Base-by-base conservation (phyloP, 2,888 invertebrate genomes). In the Drosophila atripex region DNA sequence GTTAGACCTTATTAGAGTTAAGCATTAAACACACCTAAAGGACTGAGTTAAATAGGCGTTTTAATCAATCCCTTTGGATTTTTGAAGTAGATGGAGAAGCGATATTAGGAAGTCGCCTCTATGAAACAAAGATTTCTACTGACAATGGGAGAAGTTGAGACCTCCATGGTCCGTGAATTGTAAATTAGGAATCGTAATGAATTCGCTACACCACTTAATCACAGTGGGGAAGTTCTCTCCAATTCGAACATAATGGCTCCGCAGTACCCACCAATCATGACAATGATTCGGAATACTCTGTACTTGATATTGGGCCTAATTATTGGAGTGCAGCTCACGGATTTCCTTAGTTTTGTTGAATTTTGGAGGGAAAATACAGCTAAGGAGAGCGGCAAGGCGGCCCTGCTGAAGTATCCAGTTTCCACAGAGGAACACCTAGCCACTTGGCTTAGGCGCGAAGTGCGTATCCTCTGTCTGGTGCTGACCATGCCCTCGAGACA, bases 401-500 rank as follows among this genome's bases (percentile, higher is more conserved):
- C 53, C 0, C 28, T 53, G n/a, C 16, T 43, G 8, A 30, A 30
- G 18, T 43, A 53, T 53, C 53, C 53, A 9, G 41, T 53, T 7
- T 25, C 39, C 9, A 60, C 39, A n/a, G 73, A 35, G 61, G 50
- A 46, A 1, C 43, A 93, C 0, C 88, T 96, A 5, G 96, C 97
- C 0, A 93, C 94, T 68, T 93, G 94, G 76, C 92, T 98, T 72
- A 92, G 94, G 9, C 93, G 94, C 73, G 94, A 95, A 85, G 96
- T 98, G 28, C 93, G 96, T 56, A 95, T 99, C 70, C 93, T 99
- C 1, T 99, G 99, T 90, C 98, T 99, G 98, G 93, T 99, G 41
- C 96, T 99, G 96, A 99, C 99, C 0, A 95, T 95, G 74, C 98
- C 99, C 0, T 92, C 92, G 47, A 98, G 97, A 91, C 98, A 98